These are phyloP conservation scores for Perithous albicinctus DNA, from an alignment of 2,888 invertebrate genomes.

Conservation along the genomic window DNA sequence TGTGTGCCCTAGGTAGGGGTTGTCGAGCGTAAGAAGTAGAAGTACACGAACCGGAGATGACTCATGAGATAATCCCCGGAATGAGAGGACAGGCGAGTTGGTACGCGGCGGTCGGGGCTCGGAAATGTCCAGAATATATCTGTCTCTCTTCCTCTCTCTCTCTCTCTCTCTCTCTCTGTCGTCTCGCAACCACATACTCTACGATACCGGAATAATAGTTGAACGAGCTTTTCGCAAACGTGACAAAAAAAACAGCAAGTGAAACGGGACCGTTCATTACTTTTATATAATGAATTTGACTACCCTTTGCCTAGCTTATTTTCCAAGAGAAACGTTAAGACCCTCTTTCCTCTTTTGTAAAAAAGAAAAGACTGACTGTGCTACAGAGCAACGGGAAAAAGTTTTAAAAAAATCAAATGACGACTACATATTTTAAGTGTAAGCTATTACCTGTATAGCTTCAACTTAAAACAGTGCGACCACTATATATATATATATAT, in stretches of 20 bases:
- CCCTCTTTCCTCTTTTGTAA: not conserved
- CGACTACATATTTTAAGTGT: no score
- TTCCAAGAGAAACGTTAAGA: not conserved
- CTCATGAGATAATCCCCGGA: slow-evolving; percentile 59
- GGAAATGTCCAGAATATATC: slow-evolving; percentile 60
- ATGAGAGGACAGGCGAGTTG: slow-evolving; percentile 34
- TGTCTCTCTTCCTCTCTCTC: slow-evolving; percentile 11
- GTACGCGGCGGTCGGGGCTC: not conserved
- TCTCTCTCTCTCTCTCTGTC: not conserved
- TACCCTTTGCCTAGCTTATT: not conserved
- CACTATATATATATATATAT: no score
- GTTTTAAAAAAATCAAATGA: no score
- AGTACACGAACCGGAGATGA: slow-evolving; percentile 42
- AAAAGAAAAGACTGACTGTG: not conserved
- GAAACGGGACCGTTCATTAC: slow-evolving; percentile 15
- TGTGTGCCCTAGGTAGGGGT: slow-evolving; percentile 24
- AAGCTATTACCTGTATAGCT: no score
- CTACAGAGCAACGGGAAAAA: no score
- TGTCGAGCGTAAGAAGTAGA: slow-evolving; percentile 20
- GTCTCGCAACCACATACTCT: not conserved
- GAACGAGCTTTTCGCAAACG: slow-evolving; percentile 35
- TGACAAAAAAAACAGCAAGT: slow-evolving; percentile 47
- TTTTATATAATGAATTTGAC: slow-evolving; percentile 35
- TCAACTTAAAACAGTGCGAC: no score
- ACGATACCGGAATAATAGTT: slow-evolving; percentile 24